Percentiles rank a stretch among this genome's conserved stretches.
Conservation (phyloP, 1,140 invertebrate genomes). For the Luehdorfia chinensis region DNA sequence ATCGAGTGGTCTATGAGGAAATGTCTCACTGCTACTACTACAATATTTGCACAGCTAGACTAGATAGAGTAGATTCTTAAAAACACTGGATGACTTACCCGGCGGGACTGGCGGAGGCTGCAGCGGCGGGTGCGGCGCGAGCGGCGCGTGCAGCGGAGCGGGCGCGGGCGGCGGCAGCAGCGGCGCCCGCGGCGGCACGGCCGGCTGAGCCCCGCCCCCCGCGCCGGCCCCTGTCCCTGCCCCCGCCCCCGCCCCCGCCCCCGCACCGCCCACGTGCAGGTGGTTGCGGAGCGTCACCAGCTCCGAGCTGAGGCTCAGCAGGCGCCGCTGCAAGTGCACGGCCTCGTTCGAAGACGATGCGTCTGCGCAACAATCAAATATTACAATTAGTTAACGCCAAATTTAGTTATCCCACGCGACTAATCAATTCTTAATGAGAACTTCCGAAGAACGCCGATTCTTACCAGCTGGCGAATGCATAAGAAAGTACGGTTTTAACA, state of each 20-base stretch:
- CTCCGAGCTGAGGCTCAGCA: slow-evolving; percentile 92
- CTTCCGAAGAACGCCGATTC: too few relatives aligned
- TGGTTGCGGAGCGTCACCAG: slow-evolving; percentile 92
- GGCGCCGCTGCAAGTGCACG: slow-evolving; percentile 91
- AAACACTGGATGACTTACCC: neutral
- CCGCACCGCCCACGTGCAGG: slow-evolving; percentile 83
- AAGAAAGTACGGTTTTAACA: neutral
- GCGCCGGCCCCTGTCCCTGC: slow-evolving; percentile 23
- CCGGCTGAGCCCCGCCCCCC: slow-evolving; percentile 32
- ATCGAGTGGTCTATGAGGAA: too few relatives aligned
- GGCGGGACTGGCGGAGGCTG: slow-evolving; percentile 50
- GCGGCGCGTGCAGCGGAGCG: slow-evolving; percentile 40
- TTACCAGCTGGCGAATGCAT: neutral
- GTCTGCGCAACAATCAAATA: slow-evolving; percentile 78
- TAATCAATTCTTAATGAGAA: too few relatives aligned
- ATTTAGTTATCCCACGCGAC: too few relatives aligned
- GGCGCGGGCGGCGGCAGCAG: slow-evolving; percentile 40
- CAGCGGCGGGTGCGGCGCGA: slow-evolving; percentile 30
- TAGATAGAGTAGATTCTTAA: too few relatives aligned
- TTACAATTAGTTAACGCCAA: too few relatives aligned
- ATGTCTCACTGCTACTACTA: too few relatives aligned
- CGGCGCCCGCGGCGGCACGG: slow-evolving; percentile 71
- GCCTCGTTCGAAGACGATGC: slow-evolving; percentile 95
- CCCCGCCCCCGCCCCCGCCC: slow-evolving; percentile 38
- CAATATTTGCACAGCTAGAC: too few relatives aligned